Conservation (phyloP, 2,888 invertebrate genomes). For the Cinara cedri region DNA sequence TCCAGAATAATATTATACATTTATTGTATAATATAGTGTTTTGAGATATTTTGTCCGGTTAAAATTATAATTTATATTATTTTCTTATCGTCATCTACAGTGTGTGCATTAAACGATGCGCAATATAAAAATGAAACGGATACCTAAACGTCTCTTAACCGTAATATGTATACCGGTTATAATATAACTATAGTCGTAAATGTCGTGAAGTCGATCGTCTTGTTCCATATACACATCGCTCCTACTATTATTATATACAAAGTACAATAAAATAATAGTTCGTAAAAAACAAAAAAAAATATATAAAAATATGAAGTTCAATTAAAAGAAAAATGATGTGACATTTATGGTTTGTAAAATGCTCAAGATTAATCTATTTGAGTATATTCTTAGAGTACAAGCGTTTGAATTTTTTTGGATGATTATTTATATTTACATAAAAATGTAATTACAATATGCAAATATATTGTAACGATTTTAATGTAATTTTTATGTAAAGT, state of each 20-base stretch:
- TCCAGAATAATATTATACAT: constrained; percentile 31
- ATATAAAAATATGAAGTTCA: too few species aligned
- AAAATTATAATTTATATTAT: constrained; percentile 34
- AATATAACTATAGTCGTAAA: neutral
- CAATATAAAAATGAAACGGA: constrained; percentile 1
- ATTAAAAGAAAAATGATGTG: too few species aligned
- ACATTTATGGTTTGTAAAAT: too few species aligned
- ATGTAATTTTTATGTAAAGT: too few species aligned
- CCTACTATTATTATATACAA: neutral
- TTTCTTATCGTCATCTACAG: constrained; percentile 33
- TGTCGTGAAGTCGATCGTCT: neutral
- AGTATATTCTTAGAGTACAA: too few species aligned
- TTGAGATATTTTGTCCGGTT: constrained; percentile 27
- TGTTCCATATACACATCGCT: neutral
- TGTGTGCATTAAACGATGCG: constrained; percentile 1
- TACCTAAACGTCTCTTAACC: neutral
- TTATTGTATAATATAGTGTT: constrained; percentile 1
- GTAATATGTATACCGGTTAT: neutral
- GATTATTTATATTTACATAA: too few species aligned
- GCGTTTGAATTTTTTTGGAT: too few species aligned
- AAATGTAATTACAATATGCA: too few species aligned
- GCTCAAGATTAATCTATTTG: too few species aligned
- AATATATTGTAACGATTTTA: too few species aligned
- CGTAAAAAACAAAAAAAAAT: too few species aligned
- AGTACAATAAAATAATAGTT: neutral